Evolutionary conservation across 2,888 invertebrate genomes (phyloP), one percentile per base, ranked within the genome.

Genomic region (Microctonus hyperodae): DNA sequence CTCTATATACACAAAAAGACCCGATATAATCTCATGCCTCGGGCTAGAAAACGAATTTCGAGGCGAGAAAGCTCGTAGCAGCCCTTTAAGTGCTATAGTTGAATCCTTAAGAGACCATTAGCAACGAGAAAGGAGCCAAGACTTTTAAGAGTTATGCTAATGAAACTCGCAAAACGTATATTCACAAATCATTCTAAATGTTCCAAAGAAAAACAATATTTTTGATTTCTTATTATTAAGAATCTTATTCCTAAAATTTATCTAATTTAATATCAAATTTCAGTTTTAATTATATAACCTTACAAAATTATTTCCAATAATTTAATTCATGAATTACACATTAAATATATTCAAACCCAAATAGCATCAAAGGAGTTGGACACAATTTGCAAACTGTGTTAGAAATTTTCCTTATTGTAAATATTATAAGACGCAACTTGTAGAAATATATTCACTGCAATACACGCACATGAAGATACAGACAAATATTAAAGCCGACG

Each of bases 11-110:
- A 73, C 71, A 77, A 77, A 74, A 75, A 75, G 71, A 76, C 73
- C 74, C 74, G 44, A 20, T 44, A 44, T 73, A 76, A 77, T 77
- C 76, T 77, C 65, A 67, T 69, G 72, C 69, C 75, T 60, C 63
- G 69, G 70, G 70, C 65, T 68, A 70, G 64, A 72, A 69, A 55
- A 55, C 55, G 55, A 68, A 70, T 68, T 68, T 67, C 53, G 60
- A 63, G 63, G 63, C 61, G 33, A 71, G 68, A 68, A 72, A 70
- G 72, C 71, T 68, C 65, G 72, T 72, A 75, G 73, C 73, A 73
- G 73, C 71, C 74, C 72, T 75, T 70, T 69, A 70, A 74, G 73
- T 76, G 73, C 67, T 65, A 44, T 44, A 70, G 70, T 74, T 75
- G 73, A 72, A 28, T 70, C 73, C 73, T 75, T 69, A 69, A 65